Percentiles rank a stretch among this genome's conserved stretches.
These are phyloP conservation scores for Pomacea maculata DNA, from an alignment of 1,140 invertebrate species.

Conservation along the genomic window DNA sequence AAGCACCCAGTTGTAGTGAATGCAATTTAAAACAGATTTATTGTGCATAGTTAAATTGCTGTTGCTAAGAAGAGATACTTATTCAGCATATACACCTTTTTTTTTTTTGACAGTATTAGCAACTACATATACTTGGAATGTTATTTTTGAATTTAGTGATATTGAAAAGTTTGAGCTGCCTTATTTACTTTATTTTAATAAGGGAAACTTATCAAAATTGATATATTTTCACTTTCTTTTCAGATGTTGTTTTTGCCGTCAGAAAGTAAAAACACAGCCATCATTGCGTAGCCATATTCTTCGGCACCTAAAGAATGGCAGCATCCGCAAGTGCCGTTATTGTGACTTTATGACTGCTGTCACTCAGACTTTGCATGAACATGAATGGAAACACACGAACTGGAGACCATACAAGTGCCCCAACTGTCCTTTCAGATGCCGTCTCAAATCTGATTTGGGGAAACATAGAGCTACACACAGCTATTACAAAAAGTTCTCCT, in stretches of 20 bases:
- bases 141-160: no score
- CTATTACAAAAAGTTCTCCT: neutral
- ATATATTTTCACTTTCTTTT: neutral
- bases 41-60: no score
- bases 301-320: conserved; percentile 8
- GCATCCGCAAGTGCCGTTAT: conserved; percentile 17
- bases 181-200: neutral
- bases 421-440: neutral
- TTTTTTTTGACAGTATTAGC: no score
- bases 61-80: no score
- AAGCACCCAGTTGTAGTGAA: no score
- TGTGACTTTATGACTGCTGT: conserved; percentile 12
- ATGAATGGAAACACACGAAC: conserved; percentile 19
- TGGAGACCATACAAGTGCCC: conserved; percentile 5
- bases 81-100: no score
- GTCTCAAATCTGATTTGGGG: conserved; percentile 2
- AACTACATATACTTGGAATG: no score
- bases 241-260: conserved; percentile 14
- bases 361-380: conserved; percentile 9
- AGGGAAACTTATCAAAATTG: no score
- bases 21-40: no score
- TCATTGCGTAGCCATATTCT: neutral
- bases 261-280: neutral
- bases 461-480: neutral
- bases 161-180: no score